Conservation (phyloP, 2,797 vertebrate genomes). For the Prunella strophiata region DNA sequence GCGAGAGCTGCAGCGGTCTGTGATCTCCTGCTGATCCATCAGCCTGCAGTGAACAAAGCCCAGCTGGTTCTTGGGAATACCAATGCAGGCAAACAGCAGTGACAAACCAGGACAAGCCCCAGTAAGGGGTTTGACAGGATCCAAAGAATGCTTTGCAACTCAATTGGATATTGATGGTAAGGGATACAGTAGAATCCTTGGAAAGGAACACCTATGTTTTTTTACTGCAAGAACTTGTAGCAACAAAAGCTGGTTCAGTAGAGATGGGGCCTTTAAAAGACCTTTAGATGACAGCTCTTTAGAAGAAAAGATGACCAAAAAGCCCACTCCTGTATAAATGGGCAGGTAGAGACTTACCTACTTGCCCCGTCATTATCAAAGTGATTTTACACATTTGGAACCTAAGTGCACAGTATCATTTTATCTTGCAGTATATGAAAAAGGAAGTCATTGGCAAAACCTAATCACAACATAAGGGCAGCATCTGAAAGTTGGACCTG, state of each 20-base stretch:
- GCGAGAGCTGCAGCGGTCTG: not conserved
- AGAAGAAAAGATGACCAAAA: not conserved
- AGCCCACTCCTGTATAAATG: not conserved
- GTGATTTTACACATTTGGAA: constrained; percentile 32
- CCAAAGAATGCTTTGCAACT: not conserved
- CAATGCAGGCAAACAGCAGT: not conserved
- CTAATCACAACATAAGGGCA: not conserved
- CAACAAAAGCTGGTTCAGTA: not conserved
- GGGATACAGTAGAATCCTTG: not conserved
- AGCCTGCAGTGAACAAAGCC: not conserved
- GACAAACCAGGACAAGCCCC: not conserved
- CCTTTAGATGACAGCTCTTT: not conserved
- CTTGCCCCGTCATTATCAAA: constrained; percentile 20
- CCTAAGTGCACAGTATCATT: constrained; percentile 14
- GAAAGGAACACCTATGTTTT: not conserved
- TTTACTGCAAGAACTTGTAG: not conserved
- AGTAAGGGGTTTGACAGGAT: not conserved
- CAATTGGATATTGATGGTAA: not conserved
- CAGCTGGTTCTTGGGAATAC: not conserved
- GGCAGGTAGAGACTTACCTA: not conserved
- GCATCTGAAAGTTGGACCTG: not conserved
- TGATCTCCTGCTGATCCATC: not conserved
- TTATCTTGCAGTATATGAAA: not conserved
- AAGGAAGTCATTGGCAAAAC: not conserved
- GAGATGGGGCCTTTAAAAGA: not conserved